Evolutionary conservation across 1,140 invertebrate genomes (phyloP), one percentile per base, ranked within the genome.

Genomic region (Trichonephila clavata): DNA sequence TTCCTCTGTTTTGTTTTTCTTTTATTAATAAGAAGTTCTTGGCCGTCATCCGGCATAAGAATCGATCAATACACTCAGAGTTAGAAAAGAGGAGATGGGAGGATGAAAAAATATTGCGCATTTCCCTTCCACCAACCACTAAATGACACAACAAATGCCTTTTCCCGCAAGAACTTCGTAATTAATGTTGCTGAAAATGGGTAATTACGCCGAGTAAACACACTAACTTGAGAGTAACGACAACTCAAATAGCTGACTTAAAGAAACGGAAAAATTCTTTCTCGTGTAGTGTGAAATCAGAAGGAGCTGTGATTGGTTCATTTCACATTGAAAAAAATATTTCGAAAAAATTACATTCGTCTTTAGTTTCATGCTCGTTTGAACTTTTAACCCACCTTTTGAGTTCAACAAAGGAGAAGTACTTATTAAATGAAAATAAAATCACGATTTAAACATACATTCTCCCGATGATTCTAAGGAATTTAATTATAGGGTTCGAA

Each of bases 161-260:
- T 90, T 80, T 80, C 50, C 59, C 20, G 65, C 68, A 89, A 77
- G 65, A 90, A 80, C 65, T 80, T 80, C 65, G 88, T 90, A 90
- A 90, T 90, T 90, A 90, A 90, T 90, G 88, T 90, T 57, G 68
- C 65, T 90, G 65, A 71, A 80, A 90, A 90, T 80, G 88, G 88
- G 88, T 90, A 90, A 90, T 90, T 90, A 90, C 88, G 57, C 57
- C n/a, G 65, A 59, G 50, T 77, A 90, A 90, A 90, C 43, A 86
- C 20, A 32, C 71, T 80, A 77, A 77, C n/a, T 80, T 24, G 57
- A 80, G 39, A 59, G 65, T 61, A 90, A 88, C 86, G 88, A 60
- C 65, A 57, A 27, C 63, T 88, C 24, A 63, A 63, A 86, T 63
- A 86, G 57, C 59, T 59, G 60, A 57, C 84, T 3, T 10, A 60